Conservation (phyloP, 2,888 invertebrate species). For the Cephus pygmeus region DNA sequence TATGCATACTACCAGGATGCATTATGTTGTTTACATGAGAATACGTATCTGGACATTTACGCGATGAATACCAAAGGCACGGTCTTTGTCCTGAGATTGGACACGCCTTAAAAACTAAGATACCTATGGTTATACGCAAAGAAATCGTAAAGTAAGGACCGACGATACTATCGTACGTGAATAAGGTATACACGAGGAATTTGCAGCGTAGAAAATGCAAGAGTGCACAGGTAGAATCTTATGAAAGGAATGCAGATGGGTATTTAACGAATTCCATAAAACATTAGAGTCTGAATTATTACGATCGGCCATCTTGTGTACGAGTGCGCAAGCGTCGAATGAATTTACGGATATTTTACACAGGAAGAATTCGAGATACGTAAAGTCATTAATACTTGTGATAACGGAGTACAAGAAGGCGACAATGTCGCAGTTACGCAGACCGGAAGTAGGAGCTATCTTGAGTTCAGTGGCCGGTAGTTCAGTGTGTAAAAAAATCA, state of each 20-base stretch:
- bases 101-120: slow-evolving; percentile 32
- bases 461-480: slow-evolving; percentile 47
- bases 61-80: slow-evolving; percentile 29
- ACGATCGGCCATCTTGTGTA: background rate
- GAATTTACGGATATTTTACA: background rate
- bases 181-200: background rate
- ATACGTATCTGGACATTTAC: slow-evolving; percentile 19
- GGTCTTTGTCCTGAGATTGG: slow-evolving; percentile 9
- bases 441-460: slow-evolving; percentile 41
- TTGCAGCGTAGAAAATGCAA: background rate
- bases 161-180: background rate
- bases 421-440: slow-evolving; percentile 39
- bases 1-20: slow-evolving; percentile 29
- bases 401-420: background rate
- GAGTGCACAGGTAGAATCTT: background rate
- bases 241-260: background rate
- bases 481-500: slow-evolving; percentile 11
- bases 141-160: background rate
- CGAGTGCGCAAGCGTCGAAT: background rate
- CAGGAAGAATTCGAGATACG: background rate
- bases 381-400: background rate
- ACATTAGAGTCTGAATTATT: background rate
- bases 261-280: background rate
- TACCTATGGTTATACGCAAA: background rate
- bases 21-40: slow-evolving; percentile 11